Conservation (phyloP, 1,140 invertebrate genomes). For the Neodiprion fabricii region DNA sequence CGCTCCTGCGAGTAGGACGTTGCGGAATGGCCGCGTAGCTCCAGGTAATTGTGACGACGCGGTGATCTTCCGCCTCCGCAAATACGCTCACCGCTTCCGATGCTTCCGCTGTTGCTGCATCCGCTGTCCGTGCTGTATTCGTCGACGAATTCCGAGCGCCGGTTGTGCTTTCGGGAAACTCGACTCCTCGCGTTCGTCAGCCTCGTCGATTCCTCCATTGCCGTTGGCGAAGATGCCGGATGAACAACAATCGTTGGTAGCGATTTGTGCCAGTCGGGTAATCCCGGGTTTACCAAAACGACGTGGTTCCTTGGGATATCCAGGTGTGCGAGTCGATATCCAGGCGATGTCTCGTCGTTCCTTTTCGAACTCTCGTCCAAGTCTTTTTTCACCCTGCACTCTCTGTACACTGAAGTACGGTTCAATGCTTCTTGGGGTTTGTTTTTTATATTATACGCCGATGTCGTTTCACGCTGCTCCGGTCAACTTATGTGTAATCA, state of each 20-base stretch:
- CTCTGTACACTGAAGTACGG: too few species aligned
- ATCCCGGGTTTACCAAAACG: neutral
- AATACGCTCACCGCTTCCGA: constrained; percentile 44
- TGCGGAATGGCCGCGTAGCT: constrained; percentile 33
- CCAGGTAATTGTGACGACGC: constrained; percentile 37
- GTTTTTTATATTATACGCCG: too few species aligned
- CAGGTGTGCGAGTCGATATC: neutral
- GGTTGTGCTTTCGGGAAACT: constrained; percentile 17
- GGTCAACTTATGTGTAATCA: too few species aligned
- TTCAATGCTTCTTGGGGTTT: too few species aligned
- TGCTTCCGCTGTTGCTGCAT: constrained; percentile 51
- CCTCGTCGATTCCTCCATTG: constrained; percentile 45
- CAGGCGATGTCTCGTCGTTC: too few species aligned
- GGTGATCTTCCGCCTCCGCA: constrained; percentile 35
- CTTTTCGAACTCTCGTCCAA: too few species aligned
- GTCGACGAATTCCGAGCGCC: constrained; percentile 42
- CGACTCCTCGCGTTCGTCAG: constrained; percentile 30
- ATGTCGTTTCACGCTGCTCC: too few species aligned
- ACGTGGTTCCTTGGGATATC: neutral
- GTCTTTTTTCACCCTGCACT: too few species aligned
- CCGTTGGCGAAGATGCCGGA: neutral
- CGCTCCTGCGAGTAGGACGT: constrained; percentile 43
- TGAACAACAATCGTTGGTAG: neutral
- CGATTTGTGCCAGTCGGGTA: neutral
- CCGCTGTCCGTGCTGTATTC: constrained; percentile 56